phyloP scores from a whole-genome alignment of 92 coral and sea anemone species.

The Montipora capitata region DNA sequence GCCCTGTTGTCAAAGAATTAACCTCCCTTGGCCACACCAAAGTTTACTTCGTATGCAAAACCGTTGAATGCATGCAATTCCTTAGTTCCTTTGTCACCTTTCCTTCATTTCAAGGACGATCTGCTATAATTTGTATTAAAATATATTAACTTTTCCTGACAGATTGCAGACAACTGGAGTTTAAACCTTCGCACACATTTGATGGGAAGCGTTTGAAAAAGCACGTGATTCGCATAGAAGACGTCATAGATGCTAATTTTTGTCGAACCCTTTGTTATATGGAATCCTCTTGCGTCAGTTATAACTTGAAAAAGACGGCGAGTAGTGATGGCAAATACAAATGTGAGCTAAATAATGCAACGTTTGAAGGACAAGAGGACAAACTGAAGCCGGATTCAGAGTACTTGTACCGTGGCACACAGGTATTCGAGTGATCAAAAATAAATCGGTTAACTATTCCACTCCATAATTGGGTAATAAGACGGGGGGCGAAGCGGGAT shows the following conservation, averaged over 20 bases:
- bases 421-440: not conserved
- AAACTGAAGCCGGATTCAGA: not conserved
- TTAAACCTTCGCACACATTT: not conserved
- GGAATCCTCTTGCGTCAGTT: constrained; percentile 22
- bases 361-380: not conserved
- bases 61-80: too few species aligned
- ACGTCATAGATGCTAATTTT: not conserved
- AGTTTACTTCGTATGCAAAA: too few species aligned
- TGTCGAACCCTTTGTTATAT: constrained; percentile 4
- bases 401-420: constrained; percentile 13
- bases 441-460: too few species aligned
- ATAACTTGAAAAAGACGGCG: not conserved
- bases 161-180: not conserved
- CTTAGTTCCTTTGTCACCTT: too few species aligned
- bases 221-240: constrained; percentile 1
- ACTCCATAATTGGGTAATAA: too few species aligned
- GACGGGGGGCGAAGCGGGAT: too few species aligned
- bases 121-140: too few species aligned
- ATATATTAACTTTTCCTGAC: too few species aligned
- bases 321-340: not conserved
- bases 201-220: constrained; percentile 21
- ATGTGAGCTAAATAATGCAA: constrained; percentile 35
- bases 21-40: too few species aligned
- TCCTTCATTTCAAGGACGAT: too few species aligned
- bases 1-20: too few species aligned